phyloP scores from a whole-genome alignment of 2,888 invertebrate species.

The Ctena decussata region DNA sequence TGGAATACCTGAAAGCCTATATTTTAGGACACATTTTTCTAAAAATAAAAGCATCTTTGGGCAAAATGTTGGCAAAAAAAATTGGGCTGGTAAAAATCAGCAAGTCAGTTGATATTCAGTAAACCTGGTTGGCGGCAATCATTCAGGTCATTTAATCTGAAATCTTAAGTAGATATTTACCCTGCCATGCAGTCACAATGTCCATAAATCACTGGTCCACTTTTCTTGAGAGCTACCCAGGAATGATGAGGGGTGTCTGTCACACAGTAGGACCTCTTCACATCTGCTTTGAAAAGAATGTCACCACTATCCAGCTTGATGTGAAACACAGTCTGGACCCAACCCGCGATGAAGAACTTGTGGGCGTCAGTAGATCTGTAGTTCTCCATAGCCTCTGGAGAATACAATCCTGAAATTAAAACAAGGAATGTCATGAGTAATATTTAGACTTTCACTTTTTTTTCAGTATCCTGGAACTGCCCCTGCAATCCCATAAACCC shows the following conservation, averaged over 20 bases:
- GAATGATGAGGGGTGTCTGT: background rate
- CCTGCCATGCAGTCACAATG: constrained; percentile 2
- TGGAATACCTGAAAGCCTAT: too few relatives aligned
- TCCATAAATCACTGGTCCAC: background rate
- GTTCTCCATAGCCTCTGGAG: constrained; percentile 19
- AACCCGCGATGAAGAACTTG: constrained; percentile 21
- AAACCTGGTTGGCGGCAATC: too few relatives aligned
- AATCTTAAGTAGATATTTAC: background rate
- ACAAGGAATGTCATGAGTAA: background rate
- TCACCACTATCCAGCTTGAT: background rate
- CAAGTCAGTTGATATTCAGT: too few relatives aligned
- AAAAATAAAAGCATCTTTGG: too few relatives aligned
- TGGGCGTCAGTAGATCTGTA: constrained; percentile 24
- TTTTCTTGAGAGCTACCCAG: constrained; percentile 1
- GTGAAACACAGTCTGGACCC: constrained; percentile 15
- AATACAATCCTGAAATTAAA: constrained; percentile 7
- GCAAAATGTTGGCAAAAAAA: too few relatives aligned
- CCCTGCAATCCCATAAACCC: too few relatives aligned
- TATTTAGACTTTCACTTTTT: background rate
- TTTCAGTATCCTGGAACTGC: too few relatives aligned
- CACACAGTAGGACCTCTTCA: background rate
- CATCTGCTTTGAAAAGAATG: background rate
- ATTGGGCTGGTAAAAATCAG: too few relatives aligned
- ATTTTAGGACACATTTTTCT: too few relatives aligned
- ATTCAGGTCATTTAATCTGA: too few relatives aligned